Conservation (phyloP, 2,113 vertebrate genomes). For the Nothobranchius kuhntae region DNA sequence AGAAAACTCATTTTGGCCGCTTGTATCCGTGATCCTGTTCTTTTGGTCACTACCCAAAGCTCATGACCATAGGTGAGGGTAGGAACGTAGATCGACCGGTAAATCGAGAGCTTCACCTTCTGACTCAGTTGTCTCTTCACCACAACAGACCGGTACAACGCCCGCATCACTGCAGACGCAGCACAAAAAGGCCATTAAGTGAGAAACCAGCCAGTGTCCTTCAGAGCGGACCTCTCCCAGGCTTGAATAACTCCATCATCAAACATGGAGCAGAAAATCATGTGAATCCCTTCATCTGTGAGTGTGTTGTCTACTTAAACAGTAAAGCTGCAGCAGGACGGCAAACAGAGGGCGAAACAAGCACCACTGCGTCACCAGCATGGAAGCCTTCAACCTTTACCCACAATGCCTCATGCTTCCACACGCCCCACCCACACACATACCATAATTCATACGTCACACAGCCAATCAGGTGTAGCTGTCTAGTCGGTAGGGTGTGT, state of each 20-base stretch:
- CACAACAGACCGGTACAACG: too few species aligned
- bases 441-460: conserved; percentile 35
- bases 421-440: not conserved
- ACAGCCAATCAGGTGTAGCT: conserved; percentile 50
- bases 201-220: not conserved
- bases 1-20: too few species aligned
- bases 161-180: too few species aligned
- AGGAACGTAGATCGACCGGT: too few species aligned
- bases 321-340: conserved; percentile 5
- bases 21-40: too few species aligned
- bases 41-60: too few species aligned
- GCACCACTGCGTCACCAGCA: not conserved
- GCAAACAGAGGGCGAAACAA: not conserved
- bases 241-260: conserved; percentile 12
- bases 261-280: not conserved
- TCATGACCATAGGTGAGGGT: too few species aligned
- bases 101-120: too few species aligned
- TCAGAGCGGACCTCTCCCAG: conserved; percentile 46
- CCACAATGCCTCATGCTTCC: conserved; percentile 31
- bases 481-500: conserved; percentile 29
- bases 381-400: conserved; percentile 36
- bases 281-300: not conserved
- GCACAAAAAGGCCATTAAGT: too few species aligned
- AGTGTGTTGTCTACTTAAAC: conserved; percentile 28
- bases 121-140: too few species aligned